Percentiles rank a stretch among this genome's conserved stretches.
Evolutionary conservation across 2,113 vertebrate genomes (phyloP).

Genomic region (Merops nubicus): DNA sequence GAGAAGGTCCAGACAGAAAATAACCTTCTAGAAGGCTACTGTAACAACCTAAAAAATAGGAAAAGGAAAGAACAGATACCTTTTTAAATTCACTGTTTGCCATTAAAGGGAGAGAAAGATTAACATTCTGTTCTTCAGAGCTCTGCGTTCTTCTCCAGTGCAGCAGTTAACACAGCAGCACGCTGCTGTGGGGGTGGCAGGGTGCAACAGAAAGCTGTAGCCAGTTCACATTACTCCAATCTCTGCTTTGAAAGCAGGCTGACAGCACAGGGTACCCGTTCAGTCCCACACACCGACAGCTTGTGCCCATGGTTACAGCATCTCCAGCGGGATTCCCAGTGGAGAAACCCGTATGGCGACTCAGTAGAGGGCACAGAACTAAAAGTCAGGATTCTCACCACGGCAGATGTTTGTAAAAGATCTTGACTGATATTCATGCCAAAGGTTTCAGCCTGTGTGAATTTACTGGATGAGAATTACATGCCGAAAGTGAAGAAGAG

Average conservation of each 20-base stretch:
- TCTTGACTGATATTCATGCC: background rate
- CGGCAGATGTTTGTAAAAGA: background rate
- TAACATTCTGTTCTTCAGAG: background rate
- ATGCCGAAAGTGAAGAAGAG: background rate
- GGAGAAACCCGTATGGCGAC: background rate
- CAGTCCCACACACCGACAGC: background rate
- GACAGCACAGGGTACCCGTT: background rate
- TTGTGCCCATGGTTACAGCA: background rate
- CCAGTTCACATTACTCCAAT: background rate
- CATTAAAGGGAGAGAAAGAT: background rate
- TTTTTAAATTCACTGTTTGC: background rate
- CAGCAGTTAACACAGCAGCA: background rate
- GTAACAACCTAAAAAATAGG: background rate
- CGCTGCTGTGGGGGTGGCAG: background rate
- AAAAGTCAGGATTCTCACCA: background rate
- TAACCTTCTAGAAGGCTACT: background rate
- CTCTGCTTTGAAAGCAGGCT: background rate
- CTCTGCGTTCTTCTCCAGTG: rapidly evolving
- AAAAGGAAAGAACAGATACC: background rate
- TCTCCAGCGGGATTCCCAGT: background rate
- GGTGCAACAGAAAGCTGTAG: background rate
- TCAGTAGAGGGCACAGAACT: background rate
- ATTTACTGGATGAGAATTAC: background rate
- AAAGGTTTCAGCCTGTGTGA: background rate
- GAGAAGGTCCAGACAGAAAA: background rate